Conservation (phyloP, 2,888 invertebrate genomes). For the Drosophila nr. perissopoda region DNA sequence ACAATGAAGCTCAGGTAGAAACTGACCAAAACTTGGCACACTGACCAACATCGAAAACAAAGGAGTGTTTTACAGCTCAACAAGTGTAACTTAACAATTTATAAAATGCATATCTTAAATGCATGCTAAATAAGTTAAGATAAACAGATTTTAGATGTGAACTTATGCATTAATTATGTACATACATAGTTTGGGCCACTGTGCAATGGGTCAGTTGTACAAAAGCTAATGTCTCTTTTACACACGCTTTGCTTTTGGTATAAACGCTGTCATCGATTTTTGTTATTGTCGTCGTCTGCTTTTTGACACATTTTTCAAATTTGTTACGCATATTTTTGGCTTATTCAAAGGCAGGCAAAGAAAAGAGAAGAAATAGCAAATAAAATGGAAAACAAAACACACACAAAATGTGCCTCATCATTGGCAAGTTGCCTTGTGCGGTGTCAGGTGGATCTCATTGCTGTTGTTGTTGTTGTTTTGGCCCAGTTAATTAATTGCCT, state of each 20-base stretch:
- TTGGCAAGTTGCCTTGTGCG: slow-evolving; percentile 38
- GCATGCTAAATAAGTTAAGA: not conserved
- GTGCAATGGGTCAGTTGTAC: slow-evolving; percentile 28
- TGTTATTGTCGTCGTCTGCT: not conserved
- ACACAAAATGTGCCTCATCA: slow-evolving; percentile 28
- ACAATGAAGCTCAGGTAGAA: slow-evolving; percentile 19
- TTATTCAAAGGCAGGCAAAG: slow-evolving; percentile 13
- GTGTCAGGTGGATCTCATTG: slow-evolving; percentile 11
- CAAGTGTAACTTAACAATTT: not conserved
- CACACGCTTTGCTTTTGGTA: slow-evolving; percentile 15
- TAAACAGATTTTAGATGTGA: not conserved
- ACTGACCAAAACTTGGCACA: slow-evolving; percentile 26
- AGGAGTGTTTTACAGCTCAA: not conserved
- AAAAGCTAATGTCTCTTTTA: slow-evolving; percentile 25
- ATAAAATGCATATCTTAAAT: not conserved
- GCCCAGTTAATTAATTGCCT: slow-evolving; percentile 65
- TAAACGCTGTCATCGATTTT: slow-evolving; percentile 20
- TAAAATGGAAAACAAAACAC: slow-evolving; percentile 9
- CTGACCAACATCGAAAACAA: slow-evolving; percentile 14
- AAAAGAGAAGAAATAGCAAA: slow-evolving; percentile 7
- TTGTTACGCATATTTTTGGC: slow-evolving; percentile 49
- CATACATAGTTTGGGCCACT: slow-evolving; percentile 15
- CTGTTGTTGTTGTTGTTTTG: slow-evolving; percentile 21
- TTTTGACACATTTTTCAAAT: slow-evolving; percentile 9
- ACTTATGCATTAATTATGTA: not conserved